phyloP scores from a whole-genome alignment of 2,797 vertebrate species.

The Siniperca undulata region DNA sequence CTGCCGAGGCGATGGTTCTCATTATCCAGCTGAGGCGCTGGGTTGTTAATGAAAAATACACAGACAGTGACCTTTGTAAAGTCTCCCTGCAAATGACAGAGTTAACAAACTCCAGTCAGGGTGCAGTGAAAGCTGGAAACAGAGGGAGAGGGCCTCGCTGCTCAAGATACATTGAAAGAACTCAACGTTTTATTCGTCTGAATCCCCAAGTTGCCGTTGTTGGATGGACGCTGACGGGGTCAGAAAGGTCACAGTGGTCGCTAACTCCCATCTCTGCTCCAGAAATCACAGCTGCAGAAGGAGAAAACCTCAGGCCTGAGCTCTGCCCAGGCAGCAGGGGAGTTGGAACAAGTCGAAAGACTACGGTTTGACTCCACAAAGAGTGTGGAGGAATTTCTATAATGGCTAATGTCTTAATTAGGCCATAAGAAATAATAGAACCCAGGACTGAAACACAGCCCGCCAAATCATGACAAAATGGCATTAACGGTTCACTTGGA shows the following conservation, averaged over 20 bases:
- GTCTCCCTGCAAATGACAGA: slow-evolving; percentile 77
- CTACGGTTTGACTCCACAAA: slow-evolving; percentile 70
- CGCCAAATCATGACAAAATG: slow-evolving; percentile 86
- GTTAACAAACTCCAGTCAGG: slow-evolving; percentile 73
- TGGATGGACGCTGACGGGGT: slow-evolving; percentile 62
- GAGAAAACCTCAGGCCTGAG: slow-evolving; percentile 67
- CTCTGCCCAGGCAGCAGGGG: slow-evolving; percentile 58
- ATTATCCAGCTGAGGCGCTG: slow-evolving; percentile 78
- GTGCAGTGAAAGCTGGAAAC: slow-evolving; percentile 47
- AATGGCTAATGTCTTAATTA: slow-evolving; percentile 88
- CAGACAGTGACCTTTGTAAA: slow-evolving; percentile 85
- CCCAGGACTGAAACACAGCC: slow-evolving; percentile 76
- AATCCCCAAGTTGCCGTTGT: slow-evolving; percentile 33
- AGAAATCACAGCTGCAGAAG: slow-evolving; percentile 73
- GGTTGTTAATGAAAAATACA: slow-evolving; percentile 84
- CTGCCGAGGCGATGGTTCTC: slow-evolving; percentile 83
- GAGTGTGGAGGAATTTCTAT: slow-evolving; percentile 83
- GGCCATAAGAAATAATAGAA: slow-evolving; percentile 88
- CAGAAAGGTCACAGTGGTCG: slow-evolving; percentile 67
- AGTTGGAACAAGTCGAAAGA: slow-evolving; percentile 82
- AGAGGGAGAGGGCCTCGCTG: slow-evolving; percentile 41
- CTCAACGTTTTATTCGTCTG: slow-evolving; percentile 43
- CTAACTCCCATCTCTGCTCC: slow-evolving; percentile 64
- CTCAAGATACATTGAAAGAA: slow-evolving; percentile 46
- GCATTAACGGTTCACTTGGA: slow-evolving; percentile 78